Conservation (phyloP, 2,888 invertebrate species). For the Slavum lentiscoides region DNA sequence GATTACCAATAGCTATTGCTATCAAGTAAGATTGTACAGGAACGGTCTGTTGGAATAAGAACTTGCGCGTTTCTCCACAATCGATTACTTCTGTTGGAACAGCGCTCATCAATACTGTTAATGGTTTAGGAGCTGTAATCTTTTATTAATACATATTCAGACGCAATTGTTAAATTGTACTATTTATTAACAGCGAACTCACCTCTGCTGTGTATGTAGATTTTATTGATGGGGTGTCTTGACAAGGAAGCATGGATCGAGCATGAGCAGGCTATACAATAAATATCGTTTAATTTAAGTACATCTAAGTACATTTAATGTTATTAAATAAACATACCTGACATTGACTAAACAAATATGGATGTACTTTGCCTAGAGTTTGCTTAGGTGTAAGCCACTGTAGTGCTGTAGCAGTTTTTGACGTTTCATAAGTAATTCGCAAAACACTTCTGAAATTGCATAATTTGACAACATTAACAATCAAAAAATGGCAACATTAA, state of each 20-base stretch:
- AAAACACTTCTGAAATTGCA: constrained; percentile 59
- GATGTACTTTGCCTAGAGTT: constrained; percentile 83
- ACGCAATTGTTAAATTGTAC: neutral
- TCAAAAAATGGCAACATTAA: neutral
- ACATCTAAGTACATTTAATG: neutral
- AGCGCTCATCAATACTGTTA: constrained; percentile 89
- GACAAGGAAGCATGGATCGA: constrained; percentile 86
- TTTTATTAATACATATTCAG: constrained; percentile 23
- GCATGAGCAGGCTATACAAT: constrained; percentile 75
- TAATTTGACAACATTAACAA: constrained; percentile 14
- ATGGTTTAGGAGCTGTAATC: constrained; percentile 62
- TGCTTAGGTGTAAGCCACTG: constrained; percentile 88
- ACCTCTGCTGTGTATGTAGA: constrained; percentile 76
- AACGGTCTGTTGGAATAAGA: constrained; percentile 73
- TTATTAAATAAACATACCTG: constrained; percentile 63
- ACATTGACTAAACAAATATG: constrained; percentile 84
- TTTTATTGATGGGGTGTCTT: constrained; percentile 90
- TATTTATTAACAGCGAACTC: constrained; percentile 56
- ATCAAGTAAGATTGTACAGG: constrained; percentile 88
- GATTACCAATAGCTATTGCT: constrained; percentile 83
- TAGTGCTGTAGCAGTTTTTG: constrained; percentile 77
- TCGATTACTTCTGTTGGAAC: constrained; percentile 59
- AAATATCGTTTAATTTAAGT: neutral
- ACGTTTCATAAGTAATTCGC: constrained; percentile 75
- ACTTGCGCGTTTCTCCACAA: constrained; percentile 59